These are phyloP conservation scores for Lycaena phlaeas DNA, from an alignment of 2,888 invertebrate species.

Conservation along the genomic window DNA sequence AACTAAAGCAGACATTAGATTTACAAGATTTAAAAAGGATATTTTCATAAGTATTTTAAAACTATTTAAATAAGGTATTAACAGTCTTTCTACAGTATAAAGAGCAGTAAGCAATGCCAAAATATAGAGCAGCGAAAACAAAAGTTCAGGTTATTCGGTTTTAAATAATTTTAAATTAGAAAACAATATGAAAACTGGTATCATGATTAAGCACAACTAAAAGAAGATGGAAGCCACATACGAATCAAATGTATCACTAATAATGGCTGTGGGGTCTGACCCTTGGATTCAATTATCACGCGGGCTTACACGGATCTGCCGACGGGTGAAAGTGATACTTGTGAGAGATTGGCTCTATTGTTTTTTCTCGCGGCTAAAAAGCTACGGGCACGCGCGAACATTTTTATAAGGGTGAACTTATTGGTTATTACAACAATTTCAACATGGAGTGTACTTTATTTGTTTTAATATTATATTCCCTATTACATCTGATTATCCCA, in stretches of 20 bases:
- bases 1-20: too few species aligned
- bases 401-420: conserved; percentile 33
- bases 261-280: conserved; percentile 43
- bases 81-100: too few species aligned
- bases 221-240: conserved; percentile 27
- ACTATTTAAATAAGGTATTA: too few species aligned
- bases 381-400: conserved; percentile 42
- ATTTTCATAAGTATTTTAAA: too few species aligned
- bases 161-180: too few species aligned
- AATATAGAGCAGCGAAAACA: too few species aligned
- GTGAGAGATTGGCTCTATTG: conserved; percentile 71
- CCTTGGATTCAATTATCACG: conserved; percentile 68
- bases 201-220: too few species aligned
- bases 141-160: too few species aligned
- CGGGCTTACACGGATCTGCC: conserved; percentile 53
- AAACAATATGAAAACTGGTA: too few species aligned
- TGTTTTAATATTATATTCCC: background rate
- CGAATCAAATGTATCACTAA: conserved; percentile 64
- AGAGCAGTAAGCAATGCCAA: too few species aligned
- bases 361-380: conserved; percentile 73
- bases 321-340: conserved; percentile 70
- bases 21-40: too few species aligned
- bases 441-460: background rate
- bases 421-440: conserved; percentile 10
- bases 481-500: too few species aligned